Evolutionary conservation across 2,113 vertebrate species (phyloP), one percentile per base, ranked within the genome.

Genomic region (Gopherus evgoodei): DNA sequence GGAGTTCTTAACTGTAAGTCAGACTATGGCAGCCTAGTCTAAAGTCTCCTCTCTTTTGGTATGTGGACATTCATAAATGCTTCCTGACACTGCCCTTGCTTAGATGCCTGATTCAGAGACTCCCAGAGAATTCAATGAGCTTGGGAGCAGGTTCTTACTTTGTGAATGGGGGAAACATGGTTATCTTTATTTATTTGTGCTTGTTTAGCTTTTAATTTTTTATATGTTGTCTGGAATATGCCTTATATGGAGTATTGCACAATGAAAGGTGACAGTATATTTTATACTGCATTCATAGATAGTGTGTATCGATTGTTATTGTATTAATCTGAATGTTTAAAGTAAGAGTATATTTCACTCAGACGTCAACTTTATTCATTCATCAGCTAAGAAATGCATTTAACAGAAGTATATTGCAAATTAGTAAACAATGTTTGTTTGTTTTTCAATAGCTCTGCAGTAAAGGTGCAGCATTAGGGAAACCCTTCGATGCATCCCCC

Each of bases 381-480:
- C 84, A 65, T 86, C 83, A 75, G 76, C 83, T 91, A 93, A 69
- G 91, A 94, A 87, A 93, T 89, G 11, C 42, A 86, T 81, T 96
- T 47, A 86, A 95, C 7, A 91, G 87, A 91, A 88, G 25, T 59
- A 8, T 50, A 52, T 50, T 80, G 52, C 17, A 91, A 93, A 84
- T 31, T 35, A 91, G 29, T 56, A 81, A 82, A 87, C 65, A 42
- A 31, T 54, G 6, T 31, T 75, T n/a, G n/a, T 96, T 93, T 90
- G 31, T 91, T 95, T 96, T 96, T 81, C 17, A 53, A 54, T 82
- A 98, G 98, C 95, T 98, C 88, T 98, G 98, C 90, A 98, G 97
- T 96, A 97, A 98, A 97, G 98, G 97, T 47, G 85, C 87, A 35
- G 97, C 96, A 96, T 35, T 97, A 85, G 97, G 93, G 72, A 94